Evolutionary conservation across 2,797 vertebrate genomes (phyloP).

Genomic region (Pogonophryne albipinna): DNA sequence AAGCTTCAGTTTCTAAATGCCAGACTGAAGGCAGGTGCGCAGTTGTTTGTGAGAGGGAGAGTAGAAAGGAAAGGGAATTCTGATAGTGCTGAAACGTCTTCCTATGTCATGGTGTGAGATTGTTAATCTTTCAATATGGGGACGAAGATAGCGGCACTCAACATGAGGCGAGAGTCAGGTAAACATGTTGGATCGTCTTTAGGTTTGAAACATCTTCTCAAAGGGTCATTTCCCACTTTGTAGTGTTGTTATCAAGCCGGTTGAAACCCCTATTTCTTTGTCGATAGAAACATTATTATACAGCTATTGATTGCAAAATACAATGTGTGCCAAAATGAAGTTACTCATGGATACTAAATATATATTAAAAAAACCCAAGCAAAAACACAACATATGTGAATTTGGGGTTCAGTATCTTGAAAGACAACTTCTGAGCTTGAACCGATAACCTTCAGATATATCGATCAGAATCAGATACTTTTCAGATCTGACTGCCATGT

Average conservation of each 20-base stretch:
- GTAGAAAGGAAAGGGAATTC: not conserved
- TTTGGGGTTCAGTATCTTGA: no score
- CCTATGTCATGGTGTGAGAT: not conserved
- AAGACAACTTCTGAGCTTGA: no score
- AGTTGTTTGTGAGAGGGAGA: not conserved
- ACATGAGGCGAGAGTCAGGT: not conserved
- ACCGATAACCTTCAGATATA: no score
- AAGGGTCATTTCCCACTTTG: not conserved
- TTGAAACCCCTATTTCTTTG: not conserved
- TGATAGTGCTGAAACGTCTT: not conserved
- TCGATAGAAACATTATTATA: no score
- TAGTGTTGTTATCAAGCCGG: not conserved
- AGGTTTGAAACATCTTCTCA: not conserved
- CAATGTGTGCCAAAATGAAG: no score
- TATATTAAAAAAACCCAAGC: not conserved
- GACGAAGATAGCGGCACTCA: not conserved
- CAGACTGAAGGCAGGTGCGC: constrained; percentile 12
- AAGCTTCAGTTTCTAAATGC: constrained; percentile 39
- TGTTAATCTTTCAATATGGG: not conserved
- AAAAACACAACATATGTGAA: not conserved
- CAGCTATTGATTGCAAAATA: not conserved
- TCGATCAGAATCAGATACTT: not conserved
- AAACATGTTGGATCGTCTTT: not conserved
- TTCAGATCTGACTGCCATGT: not conserved
- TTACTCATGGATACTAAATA: not conserved